Evolutionary conservation across 92 coral and sea anemone genomes (phyloP).

Genomic region (Actinernus sp.): DNA sequence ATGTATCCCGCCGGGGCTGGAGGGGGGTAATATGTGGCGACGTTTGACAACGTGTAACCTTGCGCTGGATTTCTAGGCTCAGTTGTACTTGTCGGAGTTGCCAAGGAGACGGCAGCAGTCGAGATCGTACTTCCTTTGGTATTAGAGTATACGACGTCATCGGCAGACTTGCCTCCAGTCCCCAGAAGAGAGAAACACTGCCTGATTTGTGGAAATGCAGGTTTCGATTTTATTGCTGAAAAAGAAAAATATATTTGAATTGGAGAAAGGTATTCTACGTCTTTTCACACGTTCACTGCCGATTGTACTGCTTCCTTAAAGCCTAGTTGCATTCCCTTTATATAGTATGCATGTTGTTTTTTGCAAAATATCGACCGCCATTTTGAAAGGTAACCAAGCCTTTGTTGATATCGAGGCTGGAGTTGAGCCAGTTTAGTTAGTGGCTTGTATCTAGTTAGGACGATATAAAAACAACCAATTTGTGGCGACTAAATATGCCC

Average conservation of each 20-base stretch:
- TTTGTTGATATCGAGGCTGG: too few species aligned
- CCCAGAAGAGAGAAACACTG: slow-evolving; percentile 67
- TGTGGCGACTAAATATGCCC: too few species aligned
- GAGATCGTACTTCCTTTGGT: slow-evolving; percentile 29
- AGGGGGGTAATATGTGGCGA: slow-evolving; percentile 6
- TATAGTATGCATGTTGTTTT: too few species aligned
- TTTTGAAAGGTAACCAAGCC: too few species aligned
- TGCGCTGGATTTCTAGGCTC: neutral
- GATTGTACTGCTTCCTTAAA: too few species aligned
- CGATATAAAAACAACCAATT: too few species aligned
- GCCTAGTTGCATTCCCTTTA: too few species aligned
- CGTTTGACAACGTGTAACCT: neutral
- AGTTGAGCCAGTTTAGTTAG: too few species aligned
- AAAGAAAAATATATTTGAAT: slow-evolving; percentile 6
- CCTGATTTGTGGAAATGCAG: slow-evolving; percentile 61
- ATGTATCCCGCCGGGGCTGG: slow-evolving; percentile 65
- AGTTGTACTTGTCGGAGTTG: slow-evolving; percentile 30
- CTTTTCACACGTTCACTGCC: too few species aligned
- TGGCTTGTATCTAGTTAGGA: too few species aligned
- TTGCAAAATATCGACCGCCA: too few species aligned
- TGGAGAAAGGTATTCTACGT: too few species aligned
- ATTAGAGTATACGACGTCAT: slow-evolving; percentile 18
- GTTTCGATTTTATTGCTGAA: slow-evolving; percentile 7
- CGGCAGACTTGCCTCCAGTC: slow-evolving; percentile 26
- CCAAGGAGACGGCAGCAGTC: slow-evolving; percentile 7